phyloP scores from a whole-genome alignment of 2,888 invertebrate species.

The Synanthedon vespiformis region DNA sequence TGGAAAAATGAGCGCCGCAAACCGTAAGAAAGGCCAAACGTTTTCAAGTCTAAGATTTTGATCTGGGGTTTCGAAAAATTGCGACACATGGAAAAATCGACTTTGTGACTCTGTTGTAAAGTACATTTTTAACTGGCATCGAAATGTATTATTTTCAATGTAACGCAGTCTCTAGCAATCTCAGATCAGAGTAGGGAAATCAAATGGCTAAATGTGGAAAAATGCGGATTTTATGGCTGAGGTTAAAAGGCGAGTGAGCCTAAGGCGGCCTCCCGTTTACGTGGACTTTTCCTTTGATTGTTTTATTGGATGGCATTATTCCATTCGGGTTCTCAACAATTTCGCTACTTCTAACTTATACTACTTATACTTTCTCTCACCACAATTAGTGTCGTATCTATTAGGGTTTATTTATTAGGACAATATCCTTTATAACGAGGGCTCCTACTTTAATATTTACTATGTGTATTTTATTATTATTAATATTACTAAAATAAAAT shows the following conservation, averaged over 20 bases:
- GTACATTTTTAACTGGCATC: not conserved
- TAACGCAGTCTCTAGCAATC: conserved; percentile 38
- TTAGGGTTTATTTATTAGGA: no score
- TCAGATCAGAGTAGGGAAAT: conserved; percentile 32
- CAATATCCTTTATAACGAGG: no score
- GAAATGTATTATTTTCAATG: conserved; percentile 19
- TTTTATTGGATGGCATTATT: not conserved
- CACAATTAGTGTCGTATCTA: no score
- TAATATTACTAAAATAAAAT: no score
- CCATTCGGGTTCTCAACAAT: not conserved
- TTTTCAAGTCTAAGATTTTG: conserved; percentile 8
- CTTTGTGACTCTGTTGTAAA: not conserved
- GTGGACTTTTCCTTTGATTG: not conserved
- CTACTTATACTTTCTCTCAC: no score
- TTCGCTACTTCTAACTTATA: no score
- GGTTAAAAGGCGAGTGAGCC: conserved; percentile 25
- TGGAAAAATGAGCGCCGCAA: conserved; percentile 4
- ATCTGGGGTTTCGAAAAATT: conserved; percentile 6
- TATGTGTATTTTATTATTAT: no score
- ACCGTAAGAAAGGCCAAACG: conserved; percentile 5
- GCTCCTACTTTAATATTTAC: no score
- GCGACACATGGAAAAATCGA: not conserved
- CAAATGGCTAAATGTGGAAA: conserved; percentile 24
- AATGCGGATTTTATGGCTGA: conserved; percentile 29
- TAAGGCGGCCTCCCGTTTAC: conserved; percentile 3